A percentile compares a stretch with the other conserved stretches of the same genome.
Evolutionary conservation across 2,113 vertebrate species (phyloP).

Genomic region (Tupaia chinensis): DNA sequence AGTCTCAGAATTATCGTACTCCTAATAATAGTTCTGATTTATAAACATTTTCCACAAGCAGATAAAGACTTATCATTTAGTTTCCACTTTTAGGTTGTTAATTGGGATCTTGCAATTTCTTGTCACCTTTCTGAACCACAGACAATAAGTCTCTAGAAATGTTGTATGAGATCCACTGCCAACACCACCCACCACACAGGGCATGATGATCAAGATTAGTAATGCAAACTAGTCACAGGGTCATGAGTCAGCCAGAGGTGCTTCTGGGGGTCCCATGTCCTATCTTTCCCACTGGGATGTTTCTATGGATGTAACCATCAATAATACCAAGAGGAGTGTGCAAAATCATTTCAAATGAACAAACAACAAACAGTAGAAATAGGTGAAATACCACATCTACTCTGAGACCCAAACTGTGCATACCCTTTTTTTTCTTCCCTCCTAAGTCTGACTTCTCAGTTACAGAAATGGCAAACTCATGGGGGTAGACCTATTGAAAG

Average conservation of each 20-base stretch:
- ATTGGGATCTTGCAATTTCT: slow-evolving; percentile 36
- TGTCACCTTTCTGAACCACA: slow-evolving; percentile 16
- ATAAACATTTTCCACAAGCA: slow-evolving; percentile 32
- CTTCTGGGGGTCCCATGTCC: background rate
- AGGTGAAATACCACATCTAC: background rate
- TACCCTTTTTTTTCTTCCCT: background rate
- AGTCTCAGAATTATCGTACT: background rate
- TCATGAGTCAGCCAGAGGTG: background rate
- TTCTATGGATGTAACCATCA: background rate
- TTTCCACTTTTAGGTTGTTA: slow-evolving; percentile 36
- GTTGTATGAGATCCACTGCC: background rate
- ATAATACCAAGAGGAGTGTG: background rate
- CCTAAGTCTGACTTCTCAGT: background rate
- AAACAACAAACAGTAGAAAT: background rate
- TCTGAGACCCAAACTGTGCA: background rate
- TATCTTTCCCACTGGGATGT: background rate
- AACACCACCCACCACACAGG: background rate
- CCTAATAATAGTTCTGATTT: slow-evolving; percentile 50
- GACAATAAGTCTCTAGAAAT: background rate
- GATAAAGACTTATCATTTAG: slow-evolving; percentile 51
- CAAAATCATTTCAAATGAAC: background rate
- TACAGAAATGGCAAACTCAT: background rate
- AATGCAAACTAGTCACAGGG: background rate
- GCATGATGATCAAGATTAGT: background rate
- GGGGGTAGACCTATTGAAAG: background rate